Evolutionary conservation across 2,797 vertebrate species (phyloP).

Genomic region (Knipowitschia caucasica): DNA sequence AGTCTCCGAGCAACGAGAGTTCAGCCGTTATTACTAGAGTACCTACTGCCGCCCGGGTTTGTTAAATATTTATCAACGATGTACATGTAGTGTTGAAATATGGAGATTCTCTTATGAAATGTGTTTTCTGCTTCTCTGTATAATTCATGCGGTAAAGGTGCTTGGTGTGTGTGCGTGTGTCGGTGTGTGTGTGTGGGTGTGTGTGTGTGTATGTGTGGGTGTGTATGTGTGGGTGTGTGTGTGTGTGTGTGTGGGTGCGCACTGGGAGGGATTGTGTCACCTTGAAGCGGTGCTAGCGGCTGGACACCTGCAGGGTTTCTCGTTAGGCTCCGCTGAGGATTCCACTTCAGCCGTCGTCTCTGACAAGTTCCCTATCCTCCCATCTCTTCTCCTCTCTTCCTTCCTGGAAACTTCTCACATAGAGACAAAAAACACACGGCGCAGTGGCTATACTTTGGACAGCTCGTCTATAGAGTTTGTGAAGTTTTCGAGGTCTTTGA

Average conservation of each 20-base stretch:
- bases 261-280: slow-evolving; percentile 42
- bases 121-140: slow-evolving; percentile 24
- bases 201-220: too few relatives aligned
- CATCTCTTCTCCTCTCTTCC: slow-evolving; percentile 21
- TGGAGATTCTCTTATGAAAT: slow-evolving; percentile 12
- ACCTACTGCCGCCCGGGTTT: slow-evolving; percentile 1
- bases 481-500: not conserved
- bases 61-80: slow-evolving; percentile 34
- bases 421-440: not conserved
- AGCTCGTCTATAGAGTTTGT: slow-evolving; percentile 4
- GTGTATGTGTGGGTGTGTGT: too few relatives aligned
- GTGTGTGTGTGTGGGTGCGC: too few relatives aligned
- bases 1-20: too few relatives aligned
- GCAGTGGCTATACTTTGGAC: slow-evolving; percentile 5
- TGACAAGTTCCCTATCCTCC: slow-evolving; percentile 32
- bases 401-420: not conserved
- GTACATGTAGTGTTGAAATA: slow-evolving; percentile 15
- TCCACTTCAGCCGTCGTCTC: slow-evolving; percentile 39
- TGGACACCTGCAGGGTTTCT: slow-evolving; percentile 41
- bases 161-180: slow-evolving; percentile 18
- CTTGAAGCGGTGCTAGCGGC: slow-evolving; percentile 45
- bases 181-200: too few relatives aligned
- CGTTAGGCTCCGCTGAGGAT: slow-evolving; percentile 39
- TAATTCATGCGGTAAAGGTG: slow-evolving; percentile 42
- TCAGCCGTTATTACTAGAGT: slow-evolving; percentile 10